Conservation (phyloP, 2,113 vertebrate species). For the Alligator sinensis region DNA sequence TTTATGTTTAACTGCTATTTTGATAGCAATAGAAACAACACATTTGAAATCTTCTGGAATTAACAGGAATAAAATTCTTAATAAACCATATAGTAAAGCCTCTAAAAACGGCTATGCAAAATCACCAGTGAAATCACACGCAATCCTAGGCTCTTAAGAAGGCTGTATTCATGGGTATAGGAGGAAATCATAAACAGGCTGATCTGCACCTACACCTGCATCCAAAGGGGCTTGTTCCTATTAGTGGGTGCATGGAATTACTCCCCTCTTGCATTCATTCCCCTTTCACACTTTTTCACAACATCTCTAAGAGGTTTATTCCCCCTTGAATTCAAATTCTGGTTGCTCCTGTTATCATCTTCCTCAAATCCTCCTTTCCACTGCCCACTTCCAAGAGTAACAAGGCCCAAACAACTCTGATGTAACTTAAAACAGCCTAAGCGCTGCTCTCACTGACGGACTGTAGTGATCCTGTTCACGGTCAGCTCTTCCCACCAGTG, state of each 20-base stretch:
- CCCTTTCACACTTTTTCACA: neutral
- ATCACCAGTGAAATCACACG: neutral
- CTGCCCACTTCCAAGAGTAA: neutral
- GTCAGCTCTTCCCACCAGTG: neutral
- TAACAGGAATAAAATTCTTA: neutral
- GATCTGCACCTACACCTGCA: fast-evolving
- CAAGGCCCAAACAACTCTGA: neutral
- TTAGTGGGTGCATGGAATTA: fast-evolving
- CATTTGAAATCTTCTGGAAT: neutral
- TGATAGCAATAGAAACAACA: neutral
- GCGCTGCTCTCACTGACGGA: neutral
- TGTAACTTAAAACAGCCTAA: neutral
- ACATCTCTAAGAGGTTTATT: neutral
- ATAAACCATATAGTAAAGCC: neutral
- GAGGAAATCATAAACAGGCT: neutral
- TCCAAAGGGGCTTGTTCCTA: neutral
- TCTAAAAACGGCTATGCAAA: neutral
- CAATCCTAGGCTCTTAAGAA: neutral
- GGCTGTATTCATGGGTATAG: neutral
- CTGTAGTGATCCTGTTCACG: neutral
- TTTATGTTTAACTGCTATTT: neutral
- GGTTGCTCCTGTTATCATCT: neutral
- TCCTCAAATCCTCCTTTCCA: neutral
- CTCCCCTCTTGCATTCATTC: neutral
- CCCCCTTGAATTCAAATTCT: neutral